Conservation (phyloP, 2,888 invertebrate species). For the Habrosyne pyritoides region DNA sequence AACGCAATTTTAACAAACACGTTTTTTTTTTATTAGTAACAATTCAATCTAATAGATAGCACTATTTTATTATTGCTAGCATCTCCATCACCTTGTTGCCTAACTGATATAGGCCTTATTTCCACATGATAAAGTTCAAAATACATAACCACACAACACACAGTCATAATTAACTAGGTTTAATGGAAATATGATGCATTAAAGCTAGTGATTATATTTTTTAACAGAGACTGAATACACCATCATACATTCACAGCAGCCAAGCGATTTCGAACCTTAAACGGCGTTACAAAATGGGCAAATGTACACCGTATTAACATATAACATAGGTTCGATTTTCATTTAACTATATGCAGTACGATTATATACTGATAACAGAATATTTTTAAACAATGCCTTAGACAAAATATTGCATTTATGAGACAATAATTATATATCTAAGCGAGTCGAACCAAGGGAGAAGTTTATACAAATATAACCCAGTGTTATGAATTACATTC, state of each 20-base stretch:
- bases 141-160: slow-evolving; percentile 24
- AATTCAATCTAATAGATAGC: background rate
- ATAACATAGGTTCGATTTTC: background rate
- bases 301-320: background rate
- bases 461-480: no score
- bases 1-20: background rate
- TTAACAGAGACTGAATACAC: slow-evolving; percentile 7
- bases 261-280: slow-evolving; percentile 1
- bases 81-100: background rate
- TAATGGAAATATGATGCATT: slow-evolving; percentile 34
- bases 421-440: no score
- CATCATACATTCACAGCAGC: background rate
- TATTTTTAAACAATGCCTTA: background rate
- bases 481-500: no score
- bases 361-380: background rate
- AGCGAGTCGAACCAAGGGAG: no score
- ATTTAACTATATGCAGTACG: background rate
- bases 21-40: background rate
- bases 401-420: background rate
- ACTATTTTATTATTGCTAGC: background rate
- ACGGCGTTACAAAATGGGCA: background rate
- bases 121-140: background rate
- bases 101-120: slow-evolving; percentile 23
- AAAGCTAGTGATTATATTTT: slow-evolving; percentile 35
- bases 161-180: slow-evolving; percentile 30